Conservation (phyloP, 1,140 invertebrate genomes). For the Saccostrea echinata region DNA sequence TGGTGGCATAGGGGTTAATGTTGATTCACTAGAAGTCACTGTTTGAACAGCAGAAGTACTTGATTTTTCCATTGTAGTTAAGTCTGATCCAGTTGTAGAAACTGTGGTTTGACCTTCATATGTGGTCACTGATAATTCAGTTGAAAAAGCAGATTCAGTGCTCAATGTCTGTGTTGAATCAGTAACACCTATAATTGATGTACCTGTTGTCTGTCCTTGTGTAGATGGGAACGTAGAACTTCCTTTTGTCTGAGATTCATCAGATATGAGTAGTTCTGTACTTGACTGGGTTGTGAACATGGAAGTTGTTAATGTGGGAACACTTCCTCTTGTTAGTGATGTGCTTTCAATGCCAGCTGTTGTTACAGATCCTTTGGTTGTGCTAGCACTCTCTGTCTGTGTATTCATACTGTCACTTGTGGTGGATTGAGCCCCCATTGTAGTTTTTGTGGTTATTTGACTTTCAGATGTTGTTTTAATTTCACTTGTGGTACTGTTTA, state of each 20-base stretch:
- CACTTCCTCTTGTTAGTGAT: not conserved
- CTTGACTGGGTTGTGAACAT: not conserved
- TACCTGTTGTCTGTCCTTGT: not conserved
- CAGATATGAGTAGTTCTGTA: not conserved
- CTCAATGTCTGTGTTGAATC: too few relatives aligned
- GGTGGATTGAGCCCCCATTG: not conserved
- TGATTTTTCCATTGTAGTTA: not conserved
- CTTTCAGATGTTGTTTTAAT: not conserved
- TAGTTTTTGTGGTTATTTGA: not conserved
- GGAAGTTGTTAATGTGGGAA: not conserved
- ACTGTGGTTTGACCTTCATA: not conserved
- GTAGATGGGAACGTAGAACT: not conserved
- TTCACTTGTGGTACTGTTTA: not conserved
- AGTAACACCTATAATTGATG: not conserved
- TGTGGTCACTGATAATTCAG: not conserved
- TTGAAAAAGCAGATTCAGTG: too few relatives aligned
- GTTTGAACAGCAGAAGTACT: not conserved
- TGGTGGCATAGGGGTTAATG: not conserved
- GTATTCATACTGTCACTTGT: not conserved
- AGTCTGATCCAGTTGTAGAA: not conserved
- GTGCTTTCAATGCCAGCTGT: not conserved
- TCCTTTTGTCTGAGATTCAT: not conserved
- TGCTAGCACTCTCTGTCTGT: not conserved
- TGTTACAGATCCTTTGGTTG: not conserved
- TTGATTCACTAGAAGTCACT: not conserved